These are phyloP conservation scores for Zaprionus nigranus DNA, from an alignment of 1,140 invertebrate genomes.

Conservation along the genomic window DNA sequence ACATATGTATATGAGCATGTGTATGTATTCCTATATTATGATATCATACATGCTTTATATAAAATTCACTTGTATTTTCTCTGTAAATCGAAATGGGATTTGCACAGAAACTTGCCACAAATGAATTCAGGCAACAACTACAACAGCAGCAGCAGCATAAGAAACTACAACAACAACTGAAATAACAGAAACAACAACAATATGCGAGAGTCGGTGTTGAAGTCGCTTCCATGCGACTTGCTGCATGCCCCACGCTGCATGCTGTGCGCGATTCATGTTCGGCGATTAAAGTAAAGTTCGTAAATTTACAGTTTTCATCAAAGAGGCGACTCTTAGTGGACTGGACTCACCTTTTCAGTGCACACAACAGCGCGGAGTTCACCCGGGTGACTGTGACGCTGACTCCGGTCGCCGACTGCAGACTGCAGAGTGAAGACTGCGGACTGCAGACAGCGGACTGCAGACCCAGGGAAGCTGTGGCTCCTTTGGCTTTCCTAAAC, in stretches of 20 bases:
- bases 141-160: constrained; percentile 24
- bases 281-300: constrained; percentile 84
- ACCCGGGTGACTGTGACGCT: constrained; percentile 75
- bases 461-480: constrained; percentile 31
- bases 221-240: constrained; percentile 25
- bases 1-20: no score
- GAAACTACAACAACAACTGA: constrained; percentile 3
- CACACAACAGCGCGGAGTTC: constrained; percentile 71
- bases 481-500: constrained; percentile 79
- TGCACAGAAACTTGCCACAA: constrained; percentile 25
- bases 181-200: not conserved
- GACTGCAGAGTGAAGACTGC: not conserved
- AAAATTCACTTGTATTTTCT: not conserved
- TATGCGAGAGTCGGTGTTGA: not conserved
- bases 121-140: constrained; percentile 16
- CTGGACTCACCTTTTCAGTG: constrained; percentile 83
- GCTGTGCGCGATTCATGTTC: constrained; percentile 84
- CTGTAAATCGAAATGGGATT: constrained; percentile 19
- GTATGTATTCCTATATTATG: no score
- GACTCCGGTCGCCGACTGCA: constrained; percentile 52
- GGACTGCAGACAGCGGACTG: not conserved
- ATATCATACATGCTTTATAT: not conserved
- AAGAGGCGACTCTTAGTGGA: constrained; percentile 82
- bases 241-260: constrained; percentile 63
- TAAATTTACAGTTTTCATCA: constrained; percentile 84